These are phyloP conservation scores for Sprattus sprattus DNA, from an alignment of 2,113 vertebrate genomes.

Conservation along the genomic window DNA sequence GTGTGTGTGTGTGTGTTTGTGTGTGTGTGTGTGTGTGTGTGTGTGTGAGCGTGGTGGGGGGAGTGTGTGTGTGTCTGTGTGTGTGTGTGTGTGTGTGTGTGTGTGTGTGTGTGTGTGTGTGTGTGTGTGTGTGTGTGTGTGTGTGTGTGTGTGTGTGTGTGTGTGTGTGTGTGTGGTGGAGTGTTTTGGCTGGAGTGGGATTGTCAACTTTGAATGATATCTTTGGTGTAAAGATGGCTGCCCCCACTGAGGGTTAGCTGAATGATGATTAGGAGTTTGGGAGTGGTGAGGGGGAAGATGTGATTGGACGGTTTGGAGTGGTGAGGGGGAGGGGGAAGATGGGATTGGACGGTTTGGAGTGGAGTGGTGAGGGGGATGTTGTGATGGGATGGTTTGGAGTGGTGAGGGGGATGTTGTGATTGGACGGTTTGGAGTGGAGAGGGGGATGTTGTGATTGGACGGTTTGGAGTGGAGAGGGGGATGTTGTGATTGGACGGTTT, in stretches of 20 bases:
- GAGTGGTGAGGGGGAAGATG: not conserved
- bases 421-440: no score
- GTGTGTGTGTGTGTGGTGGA: not conserved
- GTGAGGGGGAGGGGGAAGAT: no score
- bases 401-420: no score
- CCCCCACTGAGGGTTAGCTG: not conserved
- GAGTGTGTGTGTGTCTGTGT: not conserved
- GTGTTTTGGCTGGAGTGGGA: not conserved
- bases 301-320: not conserved
- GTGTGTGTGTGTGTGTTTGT: not conserved
- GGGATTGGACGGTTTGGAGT: no score
- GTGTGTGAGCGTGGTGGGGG: no score
- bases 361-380: no score
- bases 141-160: not conserved
- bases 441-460: no score
- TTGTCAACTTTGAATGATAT: not conserved
- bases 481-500: no score
- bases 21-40: not conserved
- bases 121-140: not conserved
- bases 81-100: not conserved
- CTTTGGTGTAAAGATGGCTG: not conserved
- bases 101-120: not conserved
- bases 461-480: no score
- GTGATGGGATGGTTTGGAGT: no score
- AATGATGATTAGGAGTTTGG: not conserved